Percentiles rank a stretch among this genome's conserved stretches.
These are phyloP conservation scores for Drosophila quinaria DNA, from an alignment of 2,888 invertebrate species.

Conservation along the genomic window DNA sequence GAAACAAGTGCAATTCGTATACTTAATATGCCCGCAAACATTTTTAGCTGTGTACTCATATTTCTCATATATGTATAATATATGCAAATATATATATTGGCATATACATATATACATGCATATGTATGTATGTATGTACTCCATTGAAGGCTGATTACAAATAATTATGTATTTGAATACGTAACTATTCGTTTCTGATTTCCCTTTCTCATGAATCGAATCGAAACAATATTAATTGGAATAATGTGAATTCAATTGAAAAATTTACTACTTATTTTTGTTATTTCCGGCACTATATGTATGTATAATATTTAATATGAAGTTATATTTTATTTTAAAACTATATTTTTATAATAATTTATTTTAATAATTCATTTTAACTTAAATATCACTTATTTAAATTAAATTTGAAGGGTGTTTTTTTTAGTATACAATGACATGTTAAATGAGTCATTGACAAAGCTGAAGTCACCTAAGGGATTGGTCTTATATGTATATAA, in stretches of 20 bases:
- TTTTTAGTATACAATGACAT: background rate
- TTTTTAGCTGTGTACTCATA: conserved; percentile 34
- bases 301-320: no score
- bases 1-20: conserved; percentile 2
- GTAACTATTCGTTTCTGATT: background rate
- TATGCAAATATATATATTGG: no score
- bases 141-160: conserved; percentile 17
- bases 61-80: conserved; percentile 2
- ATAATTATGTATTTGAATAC: conserved; percentile 7
- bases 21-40: conserved; percentile 7
- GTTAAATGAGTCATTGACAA: conserved; percentile 1
- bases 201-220: background rate
- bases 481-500: background rate
- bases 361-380: no score
- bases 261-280: background rate
- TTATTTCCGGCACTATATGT: no score
- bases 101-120: no score
- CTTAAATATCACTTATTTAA: background rate
- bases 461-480: background rate
- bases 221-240: background rate
- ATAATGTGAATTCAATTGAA: background rate
- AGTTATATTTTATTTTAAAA: no score
- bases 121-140: no score
- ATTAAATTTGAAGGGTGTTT: background rate
- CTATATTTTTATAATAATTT: no score